Evolutionary conservation across 2,113 vertebrate species (phyloP), one percentile per base, ranked within the genome.

Genomic region (Corynorhinus townsendii): DNA sequence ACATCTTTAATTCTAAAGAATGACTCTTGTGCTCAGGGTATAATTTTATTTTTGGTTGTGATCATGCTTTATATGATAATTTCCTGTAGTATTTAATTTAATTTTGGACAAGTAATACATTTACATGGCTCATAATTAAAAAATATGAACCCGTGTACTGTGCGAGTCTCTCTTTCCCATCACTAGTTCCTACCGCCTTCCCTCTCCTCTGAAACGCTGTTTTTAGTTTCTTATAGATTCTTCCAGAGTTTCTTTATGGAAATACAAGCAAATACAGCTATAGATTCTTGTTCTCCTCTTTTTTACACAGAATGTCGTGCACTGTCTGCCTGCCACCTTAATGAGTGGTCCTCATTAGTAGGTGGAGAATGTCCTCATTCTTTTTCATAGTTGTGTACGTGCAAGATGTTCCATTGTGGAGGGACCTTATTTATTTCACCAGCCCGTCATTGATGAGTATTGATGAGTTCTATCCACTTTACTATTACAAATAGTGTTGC

Each of bases 41-140:
- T 52, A 81, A 77, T 93, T 95, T 92, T 96, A 62, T 11, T 76
- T 95, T 85, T 54, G 33, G 17, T 62, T 86, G 19, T 45, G 43
- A 47, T 94, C 15, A 40, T 3, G 45, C 33, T 76, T 86, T 71
- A n/a, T 77, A 26, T 69, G 91, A 82, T 86, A 76, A 91, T 90
- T 84, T 81, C 17, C 40, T 52, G 19, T 83, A 54, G 72, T 40
- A 85, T 95, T 89, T 40, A 16, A 85, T 95, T 89, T 40, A 17
- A 47, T 95, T 90, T 82, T 76, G 94, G 87, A 28, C 40, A 84
- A 40, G 38, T 92, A 86, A 87, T 47, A 59, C 0, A 54, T 40
- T 45, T 73, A 47, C 24, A 26, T 28, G 45, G 35, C 56, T 92
- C 66, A 88, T 20, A 59, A 80, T 69, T 52, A 28, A 59, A 59